These are phyloP conservation scores for Diplodus sargus DNA, from an alignment of 2,797 vertebrate species.

Conservation along the genomic window DNA sequence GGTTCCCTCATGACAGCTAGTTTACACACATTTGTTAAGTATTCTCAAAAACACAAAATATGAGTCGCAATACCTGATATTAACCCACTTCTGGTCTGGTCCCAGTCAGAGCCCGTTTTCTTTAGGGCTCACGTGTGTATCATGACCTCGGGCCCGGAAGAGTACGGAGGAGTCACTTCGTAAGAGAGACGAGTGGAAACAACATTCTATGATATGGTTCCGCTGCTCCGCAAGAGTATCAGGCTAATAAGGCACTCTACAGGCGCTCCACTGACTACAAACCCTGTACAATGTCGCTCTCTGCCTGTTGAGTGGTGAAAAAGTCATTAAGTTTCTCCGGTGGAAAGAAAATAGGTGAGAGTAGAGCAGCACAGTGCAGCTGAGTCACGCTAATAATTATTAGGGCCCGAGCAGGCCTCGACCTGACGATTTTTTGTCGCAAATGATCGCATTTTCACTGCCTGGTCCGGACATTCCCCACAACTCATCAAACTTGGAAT, in stretches of 20 bases:
- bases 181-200: constrained; percentile 19
- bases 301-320: neutral
- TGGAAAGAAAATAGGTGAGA: no score
- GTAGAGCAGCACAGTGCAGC: neutral
- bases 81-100: neutral
- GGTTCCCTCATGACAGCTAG: neutral
- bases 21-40: neutral
- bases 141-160: constrained; percentile 37
- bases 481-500: no score
- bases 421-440: no score
- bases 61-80: constrained; percentile 10
- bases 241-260: no score
- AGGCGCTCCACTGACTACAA: no score
- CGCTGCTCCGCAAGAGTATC: neutral
- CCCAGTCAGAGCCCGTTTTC: neutral
- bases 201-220: constrained; percentile 19
- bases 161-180: neutral
- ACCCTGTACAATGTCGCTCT: neutral
- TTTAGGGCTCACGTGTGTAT: constrained; percentile 44
- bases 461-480: no score
- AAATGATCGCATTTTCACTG: no score
- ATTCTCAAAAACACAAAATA: fast-evolving
- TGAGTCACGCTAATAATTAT: neutral
- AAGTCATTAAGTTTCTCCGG: no score
- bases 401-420: no score